Evolutionary conservation across 2,113 vertebrate genomes (phyloP).

Genomic region (Nibea coibor): DNA sequence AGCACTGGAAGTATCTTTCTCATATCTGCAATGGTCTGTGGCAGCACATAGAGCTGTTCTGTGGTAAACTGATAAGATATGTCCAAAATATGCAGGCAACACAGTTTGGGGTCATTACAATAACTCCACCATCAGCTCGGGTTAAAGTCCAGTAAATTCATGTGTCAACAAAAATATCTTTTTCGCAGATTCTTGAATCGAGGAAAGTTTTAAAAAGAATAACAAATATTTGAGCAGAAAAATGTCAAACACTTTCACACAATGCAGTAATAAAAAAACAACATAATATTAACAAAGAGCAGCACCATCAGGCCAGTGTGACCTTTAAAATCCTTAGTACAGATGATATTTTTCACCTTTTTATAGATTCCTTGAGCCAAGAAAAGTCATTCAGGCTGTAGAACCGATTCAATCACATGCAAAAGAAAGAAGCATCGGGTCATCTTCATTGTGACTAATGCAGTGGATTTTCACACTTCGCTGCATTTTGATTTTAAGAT

Average conservation of each 20-base stretch:
- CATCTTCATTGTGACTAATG: not conserved
- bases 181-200: not conserved
- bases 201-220: not conserved
- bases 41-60: constrained; percentile 5
- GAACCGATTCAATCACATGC: not conserved
- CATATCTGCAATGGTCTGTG: constrained; percentile 11
- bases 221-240: not conserved
- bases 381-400: not conserved
- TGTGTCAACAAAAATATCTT: not conserved
- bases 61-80: constrained; percentile 1
- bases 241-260: no score
- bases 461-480: not conserved
- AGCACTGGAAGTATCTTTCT: constrained; percentile 9
- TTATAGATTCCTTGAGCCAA: not conserved
- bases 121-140: not conserved
- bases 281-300: not conserved
- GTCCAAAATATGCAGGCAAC: not conserved
- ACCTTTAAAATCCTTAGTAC: not conserved
- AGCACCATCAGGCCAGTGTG: not conserved
- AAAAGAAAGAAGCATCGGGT: not conserved
- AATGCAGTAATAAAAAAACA: no score
- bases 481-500: not conserved
- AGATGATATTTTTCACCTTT: not conserved
- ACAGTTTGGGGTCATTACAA: not conserved
- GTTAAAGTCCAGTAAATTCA: not conserved